Conservation (phyloP, 2,888 invertebrate genomes). For the Philereme transversata region DNA sequence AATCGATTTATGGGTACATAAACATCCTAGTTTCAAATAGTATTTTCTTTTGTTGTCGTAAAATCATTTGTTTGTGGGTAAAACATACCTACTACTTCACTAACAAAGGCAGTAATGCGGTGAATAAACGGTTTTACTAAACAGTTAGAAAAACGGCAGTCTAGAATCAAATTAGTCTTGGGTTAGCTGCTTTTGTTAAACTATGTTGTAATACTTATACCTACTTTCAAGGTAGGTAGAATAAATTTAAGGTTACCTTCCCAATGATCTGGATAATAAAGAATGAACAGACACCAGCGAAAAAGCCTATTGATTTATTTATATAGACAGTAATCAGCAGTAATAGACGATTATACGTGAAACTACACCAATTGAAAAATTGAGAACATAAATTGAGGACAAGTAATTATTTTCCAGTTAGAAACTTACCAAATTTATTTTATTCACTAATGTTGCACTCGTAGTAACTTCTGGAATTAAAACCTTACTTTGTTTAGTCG, state of each 20-base stretch:
- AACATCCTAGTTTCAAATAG: too few species aligned
- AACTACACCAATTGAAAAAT: slow-evolving; percentile 13
- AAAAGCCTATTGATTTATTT: neutral
- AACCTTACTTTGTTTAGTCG: slow-evolving; percentile 46
- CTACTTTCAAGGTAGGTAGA: neutral
- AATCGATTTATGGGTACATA: too few species aligned
- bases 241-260: slow-evolving; percentile 6
- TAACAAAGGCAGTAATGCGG: too few species aligned
- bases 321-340: slow-evolving; percentile 5
- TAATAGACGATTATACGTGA: slow-evolving; percentile 1
- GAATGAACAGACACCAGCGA: neutral
- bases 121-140: neutral
- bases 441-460: slow-evolving; percentile 34
- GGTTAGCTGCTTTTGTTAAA: neutral
- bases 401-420: slow-evolving; percentile 28
- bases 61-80: too few species aligned
- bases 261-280: neutral
- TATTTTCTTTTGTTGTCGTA: too few species aligned
- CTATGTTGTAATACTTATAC: neutral
- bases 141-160: neutral
- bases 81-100: too few species aligned
- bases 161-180: neutral
- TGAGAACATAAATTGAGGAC: slow-evolving; percentile 6
- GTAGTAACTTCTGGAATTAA: slow-evolving; percentile 36
- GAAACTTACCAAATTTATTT: slow-evolving; percentile 45